phyloP scores from a whole-genome alignment of 2,888 invertebrate species.

The Alentia gelatinosa region DNA sequence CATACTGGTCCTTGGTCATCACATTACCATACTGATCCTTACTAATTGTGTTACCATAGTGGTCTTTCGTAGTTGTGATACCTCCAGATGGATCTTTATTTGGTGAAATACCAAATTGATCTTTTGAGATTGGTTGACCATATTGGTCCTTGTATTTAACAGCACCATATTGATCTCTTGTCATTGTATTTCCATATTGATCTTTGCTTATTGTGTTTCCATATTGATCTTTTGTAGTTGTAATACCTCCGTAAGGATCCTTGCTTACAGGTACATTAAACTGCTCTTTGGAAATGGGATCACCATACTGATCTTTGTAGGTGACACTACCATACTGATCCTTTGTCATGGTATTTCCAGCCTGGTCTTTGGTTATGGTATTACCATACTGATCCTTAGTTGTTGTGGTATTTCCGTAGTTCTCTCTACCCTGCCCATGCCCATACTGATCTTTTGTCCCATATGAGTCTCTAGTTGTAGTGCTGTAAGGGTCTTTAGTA shows the following conservation, averaged over 20 bases:
- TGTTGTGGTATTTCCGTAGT: neutral
- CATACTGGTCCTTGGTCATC: neutral
- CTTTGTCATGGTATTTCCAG: neutral
- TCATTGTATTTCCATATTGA: neutral
- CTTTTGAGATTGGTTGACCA: neutral
- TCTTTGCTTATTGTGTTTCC: neutral
- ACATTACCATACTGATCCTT: neutral
- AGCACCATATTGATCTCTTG: conserved; percentile 32
- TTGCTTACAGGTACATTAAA: neutral
- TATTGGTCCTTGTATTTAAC: neutral
- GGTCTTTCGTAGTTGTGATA: neutral
- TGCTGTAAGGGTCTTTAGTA: neutral
- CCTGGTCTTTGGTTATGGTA: neutral
- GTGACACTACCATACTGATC: neutral
- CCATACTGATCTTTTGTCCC: neutral
- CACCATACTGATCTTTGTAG: neutral
- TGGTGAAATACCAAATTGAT: neutral
- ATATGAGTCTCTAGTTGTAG: neutral
- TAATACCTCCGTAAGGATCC: neutral
- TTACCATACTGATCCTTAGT: neutral
- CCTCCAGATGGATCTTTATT: neutral
- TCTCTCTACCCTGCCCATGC: neutral
- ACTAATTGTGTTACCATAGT: neutral
- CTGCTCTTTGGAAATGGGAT: neutral
- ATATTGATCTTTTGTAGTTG: conserved; percentile 21